These are phyloP conservation scores for Lamproptera curius DNA, from an alignment of 2,888 invertebrate species.

Conservation along the genomic window DNA sequence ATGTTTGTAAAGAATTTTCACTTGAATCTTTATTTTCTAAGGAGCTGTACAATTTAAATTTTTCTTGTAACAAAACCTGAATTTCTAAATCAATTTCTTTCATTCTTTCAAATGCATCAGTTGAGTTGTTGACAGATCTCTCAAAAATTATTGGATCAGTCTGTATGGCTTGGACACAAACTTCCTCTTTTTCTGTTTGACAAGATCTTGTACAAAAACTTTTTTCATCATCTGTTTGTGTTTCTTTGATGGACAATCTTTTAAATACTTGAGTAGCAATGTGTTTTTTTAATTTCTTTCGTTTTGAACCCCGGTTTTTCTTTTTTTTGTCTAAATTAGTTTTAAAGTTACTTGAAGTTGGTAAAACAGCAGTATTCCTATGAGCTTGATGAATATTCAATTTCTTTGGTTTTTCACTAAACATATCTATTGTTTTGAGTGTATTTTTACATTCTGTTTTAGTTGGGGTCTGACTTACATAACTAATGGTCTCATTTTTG, in stretches of 20 bases:
- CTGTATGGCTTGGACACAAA: slow-evolving; percentile 41
- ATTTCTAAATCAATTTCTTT: slow-evolving; percentile 80
- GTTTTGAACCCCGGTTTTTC: slow-evolving; percentile 28
- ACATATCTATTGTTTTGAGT: slow-evolving; percentile 63
- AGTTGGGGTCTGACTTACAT: slow-evolving; percentile 31
- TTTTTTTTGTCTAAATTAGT: slow-evolving; percentile 37
- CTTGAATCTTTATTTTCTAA: slow-evolving; percentile 56
- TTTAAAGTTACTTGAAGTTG: slow-evolving; percentile 32
- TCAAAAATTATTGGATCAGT: slow-evolving; percentile 42
- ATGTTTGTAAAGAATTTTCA: slow-evolving; percentile 45
- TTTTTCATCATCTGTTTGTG: slow-evolving; percentile 43
- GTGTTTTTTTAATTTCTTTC: slow-evolving; percentile 34
- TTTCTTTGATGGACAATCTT: slow-evolving; percentile 42
- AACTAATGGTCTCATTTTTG: slow-evolving; percentile 39
- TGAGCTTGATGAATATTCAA: slow-evolving; percentile 43
- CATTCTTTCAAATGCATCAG: slow-evolving; percentile 74
- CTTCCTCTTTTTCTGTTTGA: slow-evolving; percentile 46
- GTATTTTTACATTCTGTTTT: slow-evolving; percentile 53
- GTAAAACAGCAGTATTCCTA: slow-evolving; percentile 49
- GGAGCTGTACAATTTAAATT: slow-evolving; percentile 75
- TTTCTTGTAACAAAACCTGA: slow-evolving; percentile 75
- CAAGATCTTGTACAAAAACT: slow-evolving; percentile 33
- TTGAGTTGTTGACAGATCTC: slow-evolving; percentile 33
- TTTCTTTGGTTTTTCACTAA: slow-evolving; percentile 54
- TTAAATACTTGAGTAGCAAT: slow-evolving; percentile 43